phyloP scores from a whole-genome alignment of 2,797 vertebrate genomes.

The Streptopelia turtur region DNA sequence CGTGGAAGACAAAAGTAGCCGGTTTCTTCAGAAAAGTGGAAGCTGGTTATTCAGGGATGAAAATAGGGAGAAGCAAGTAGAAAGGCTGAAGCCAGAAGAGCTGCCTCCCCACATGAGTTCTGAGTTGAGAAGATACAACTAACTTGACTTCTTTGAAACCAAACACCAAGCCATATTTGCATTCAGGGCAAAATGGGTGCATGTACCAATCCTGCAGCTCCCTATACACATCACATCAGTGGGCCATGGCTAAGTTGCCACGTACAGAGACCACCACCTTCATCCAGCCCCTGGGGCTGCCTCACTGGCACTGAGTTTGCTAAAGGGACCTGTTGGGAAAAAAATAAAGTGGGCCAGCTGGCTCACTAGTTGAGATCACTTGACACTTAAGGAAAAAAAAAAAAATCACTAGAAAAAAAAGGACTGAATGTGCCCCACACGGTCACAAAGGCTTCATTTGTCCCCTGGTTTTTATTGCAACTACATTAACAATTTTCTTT shows the following conservation, averaged over 20 bases:
- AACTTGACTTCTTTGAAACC: background rate
- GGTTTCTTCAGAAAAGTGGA: background rate
- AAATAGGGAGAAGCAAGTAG: background rate
- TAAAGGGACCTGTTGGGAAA: background rate
- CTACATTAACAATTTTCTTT: background rate
- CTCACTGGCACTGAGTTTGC: background rate
- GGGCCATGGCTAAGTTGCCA: fast-evolving
- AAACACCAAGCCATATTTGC: background rate
- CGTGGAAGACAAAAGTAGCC: background rate
- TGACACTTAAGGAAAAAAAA: background rate
- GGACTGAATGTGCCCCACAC: fast-evolving
- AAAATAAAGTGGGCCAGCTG: background rate
- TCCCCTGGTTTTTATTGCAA: background rate
- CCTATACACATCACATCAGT: background rate
- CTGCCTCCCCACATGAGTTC: background rate
- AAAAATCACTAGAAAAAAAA: background rate
- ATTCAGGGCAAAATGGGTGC: background rate
- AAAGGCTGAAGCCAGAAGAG: background rate
- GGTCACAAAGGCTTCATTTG: background rate
- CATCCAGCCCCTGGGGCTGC: background rate
- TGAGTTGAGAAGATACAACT: background rate
- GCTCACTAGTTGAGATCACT: background rate
- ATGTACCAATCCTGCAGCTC: background rate
- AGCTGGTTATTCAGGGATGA: background rate
- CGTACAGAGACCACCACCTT: background rate